Evolutionary conservation across 2,888 invertebrate genomes (phyloP), one percentile per base, ranked within the genome.

Genomic region (Endotricha flammealis): DNA sequence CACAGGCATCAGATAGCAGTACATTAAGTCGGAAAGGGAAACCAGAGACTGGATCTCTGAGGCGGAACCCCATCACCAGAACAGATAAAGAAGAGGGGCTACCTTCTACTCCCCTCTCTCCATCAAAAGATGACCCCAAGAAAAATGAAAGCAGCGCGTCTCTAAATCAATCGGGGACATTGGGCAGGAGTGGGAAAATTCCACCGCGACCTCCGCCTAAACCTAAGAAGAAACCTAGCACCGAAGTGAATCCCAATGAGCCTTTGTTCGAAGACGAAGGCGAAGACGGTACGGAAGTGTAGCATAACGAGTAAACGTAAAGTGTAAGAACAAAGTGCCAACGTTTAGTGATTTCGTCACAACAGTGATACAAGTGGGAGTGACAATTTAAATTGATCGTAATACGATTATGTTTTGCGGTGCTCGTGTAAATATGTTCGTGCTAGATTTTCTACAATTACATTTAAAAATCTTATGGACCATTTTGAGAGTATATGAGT

Each of bases 251-350:
- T 50, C 68, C 83, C 41, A 91, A 88, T 55, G 93, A 93, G 53
- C 94, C 94, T 41, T 77, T 95, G 45, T 95, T 94, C 64, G 95
- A 95, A 68, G 95, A 95, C 68, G 95, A 95, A 77, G 94, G 94
- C 14, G 95, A 95, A 66, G 95, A 95, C 54, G 95, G 95, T 49
- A 95, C 95, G 56, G 95, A 95, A 88, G 95, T 95, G 88, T 94
- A 91, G 89, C 82, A 79, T 59, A 32, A 29, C 35, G 43, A 38
- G 27, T 30, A 50, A 51, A 55, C 55, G 42, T 52, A 54, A 53
- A 56, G 57, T 66, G 62, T 60, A 53, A 56, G 53, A 68, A 69
- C 73, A 71, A 78, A 79, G 81, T 83, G 83, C 82, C 85, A 83
- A 83, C 70, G 77, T 75, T 67, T 73, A 74, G 74, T 72, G 71